phyloP scores from a whole-genome alignment of 1,140 invertebrate genomes.

The Zaprionus lachaisei region DNA sequence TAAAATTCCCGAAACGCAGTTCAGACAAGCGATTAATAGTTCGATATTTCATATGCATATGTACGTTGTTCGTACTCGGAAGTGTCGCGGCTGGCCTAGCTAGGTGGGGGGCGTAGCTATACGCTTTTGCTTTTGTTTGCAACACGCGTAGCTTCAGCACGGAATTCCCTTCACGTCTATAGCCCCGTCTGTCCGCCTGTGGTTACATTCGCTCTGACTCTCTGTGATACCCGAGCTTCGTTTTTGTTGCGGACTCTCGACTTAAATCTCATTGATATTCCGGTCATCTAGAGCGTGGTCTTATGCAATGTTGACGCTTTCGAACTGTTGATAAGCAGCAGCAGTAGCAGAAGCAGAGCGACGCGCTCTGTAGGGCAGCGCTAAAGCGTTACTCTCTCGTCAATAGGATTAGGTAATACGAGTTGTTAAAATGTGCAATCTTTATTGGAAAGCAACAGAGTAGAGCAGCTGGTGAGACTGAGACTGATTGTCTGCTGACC shows the following conservation, averaged over 20 bases:
- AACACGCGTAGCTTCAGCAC: constrained; percentile 28
- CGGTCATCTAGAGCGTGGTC: constrained; percentile 37
- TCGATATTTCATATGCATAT: constrained; percentile 11
- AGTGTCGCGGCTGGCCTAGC: constrained; percentile 46
- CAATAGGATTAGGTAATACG: constrained; percentile 31
- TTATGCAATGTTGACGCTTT: constrained; percentile 56
- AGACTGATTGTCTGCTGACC: constrained; percentile 17
- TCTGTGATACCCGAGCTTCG: neutral
- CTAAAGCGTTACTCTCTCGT: constrained; percentile 1
- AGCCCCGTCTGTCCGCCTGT: neutral
- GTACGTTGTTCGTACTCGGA: constrained; percentile 49
- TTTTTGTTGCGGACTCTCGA: constrained; percentile 1
- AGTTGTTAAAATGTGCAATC: constrained; percentile 23
- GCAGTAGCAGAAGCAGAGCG: constrained; percentile 1
- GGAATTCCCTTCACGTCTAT: neutral
- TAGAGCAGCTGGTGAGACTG: neutral
- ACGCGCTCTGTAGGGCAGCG: constrained; percentile 31
- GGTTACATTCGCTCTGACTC: neutral
- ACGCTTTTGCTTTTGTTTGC: constrained; percentile 17
- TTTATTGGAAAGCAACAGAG: constrained; percentile 25
- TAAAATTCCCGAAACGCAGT: constrained; percentile 54
- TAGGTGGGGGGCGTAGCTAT: constrained; percentile 16
- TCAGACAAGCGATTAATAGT: constrained; percentile 22
- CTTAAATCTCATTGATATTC: constrained; percentile 72
- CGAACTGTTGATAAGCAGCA: constrained; percentile 40